phyloP scores from a whole-genome alignment of 2,888 invertebrate species.

The Eupsilia transversa region DNA sequence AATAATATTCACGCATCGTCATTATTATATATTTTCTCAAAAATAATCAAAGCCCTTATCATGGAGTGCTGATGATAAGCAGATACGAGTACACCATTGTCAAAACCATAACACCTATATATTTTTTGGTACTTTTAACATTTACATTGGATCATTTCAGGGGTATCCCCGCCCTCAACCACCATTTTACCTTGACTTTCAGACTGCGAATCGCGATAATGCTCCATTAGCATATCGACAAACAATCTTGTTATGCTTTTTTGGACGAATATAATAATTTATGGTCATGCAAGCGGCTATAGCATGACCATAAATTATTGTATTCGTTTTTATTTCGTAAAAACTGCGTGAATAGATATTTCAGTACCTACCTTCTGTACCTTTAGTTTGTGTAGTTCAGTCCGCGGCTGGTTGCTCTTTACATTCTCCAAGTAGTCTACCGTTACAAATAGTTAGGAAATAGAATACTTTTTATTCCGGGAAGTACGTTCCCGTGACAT shows the following conservation, averaged over 20 bases:
- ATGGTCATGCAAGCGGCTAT: slow-evolving; percentile 9
- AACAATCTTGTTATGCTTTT: slow-evolving; percentile 39
- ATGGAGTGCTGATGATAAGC: slow-evolving; percentile 11
- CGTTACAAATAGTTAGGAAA: background rate
- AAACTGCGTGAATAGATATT: slow-evolving; percentile 1
- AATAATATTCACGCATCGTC: too few relatives aligned
- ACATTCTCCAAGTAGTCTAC: background rate
- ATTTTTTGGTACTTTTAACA: background rate
- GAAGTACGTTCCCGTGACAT: background rate
- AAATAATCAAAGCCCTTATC: slow-evolving; percentile 19
- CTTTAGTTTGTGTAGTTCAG: too few relatives aligned
- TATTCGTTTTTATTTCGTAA: background rate
- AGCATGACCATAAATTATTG: background rate
- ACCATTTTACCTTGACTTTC: slow-evolving; percentile 49
- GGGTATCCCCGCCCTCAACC: slow-evolving; percentile 19
- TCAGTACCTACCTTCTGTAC: too few relatives aligned
- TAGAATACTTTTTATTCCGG: background rate
- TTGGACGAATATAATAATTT: slow-evolving; percentile 26
- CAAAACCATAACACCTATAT: background rate
- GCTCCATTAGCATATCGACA: slow-evolving; percentile 44
- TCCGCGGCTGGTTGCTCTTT: background rate
- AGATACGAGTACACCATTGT: slow-evolving; percentile 13
- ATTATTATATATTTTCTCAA: background rate
- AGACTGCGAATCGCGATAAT: slow-evolving; percentile 42
- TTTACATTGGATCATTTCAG: slow-evolving; percentile 19